A percentile compares a stretch with the other conserved stretches of the same genome.
Evolutionary conservation across 2,797 vertebrate genomes (phyloP).

Genomic region (Eulemur coronatus): DNA sequence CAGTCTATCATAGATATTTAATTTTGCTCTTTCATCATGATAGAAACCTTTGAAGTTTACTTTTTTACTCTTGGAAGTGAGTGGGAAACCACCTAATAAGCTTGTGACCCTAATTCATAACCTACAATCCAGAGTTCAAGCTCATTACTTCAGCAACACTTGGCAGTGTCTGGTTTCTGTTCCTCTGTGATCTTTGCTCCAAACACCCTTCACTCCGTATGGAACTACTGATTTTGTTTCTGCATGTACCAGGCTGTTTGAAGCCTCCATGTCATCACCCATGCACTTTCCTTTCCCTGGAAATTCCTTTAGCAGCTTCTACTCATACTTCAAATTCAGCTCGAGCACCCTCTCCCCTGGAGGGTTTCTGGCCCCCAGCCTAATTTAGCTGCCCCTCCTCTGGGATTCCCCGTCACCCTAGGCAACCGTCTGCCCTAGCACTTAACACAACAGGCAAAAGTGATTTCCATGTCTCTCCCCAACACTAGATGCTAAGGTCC

Average conservation of each 20-base stretch:
- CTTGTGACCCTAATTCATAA: constrained; percentile 3
- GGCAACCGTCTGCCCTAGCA: neutral
- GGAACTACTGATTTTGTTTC: neutral
- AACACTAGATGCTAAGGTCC: neutral
- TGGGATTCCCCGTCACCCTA: neutral
- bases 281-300: neutral
- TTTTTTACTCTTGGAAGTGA: neutral
- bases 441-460: neutral
- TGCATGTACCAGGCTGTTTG: neutral
- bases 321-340: neutral
- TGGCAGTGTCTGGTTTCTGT: neutral
- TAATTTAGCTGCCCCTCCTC: neutral
- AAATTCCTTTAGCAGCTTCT: neutral
- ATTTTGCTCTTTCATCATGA: constrained; percentile 49
- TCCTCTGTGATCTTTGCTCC: constrained; percentile 1
- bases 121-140: neutral
- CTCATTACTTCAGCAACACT: neutral
- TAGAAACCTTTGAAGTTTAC: neutral
- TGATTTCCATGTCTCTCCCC: neutral
- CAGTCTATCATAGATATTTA: constrained; percentile 8
- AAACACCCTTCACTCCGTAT: neutral
- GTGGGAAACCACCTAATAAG: neutral
- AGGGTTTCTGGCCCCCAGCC: neutral
- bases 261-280: neutral
- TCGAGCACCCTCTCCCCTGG: neutral